These are phyloP conservation scores for Perithous albicinctus DNA, from an alignment of 2,888 invertebrate species.

Conservation along the genomic window DNA sequence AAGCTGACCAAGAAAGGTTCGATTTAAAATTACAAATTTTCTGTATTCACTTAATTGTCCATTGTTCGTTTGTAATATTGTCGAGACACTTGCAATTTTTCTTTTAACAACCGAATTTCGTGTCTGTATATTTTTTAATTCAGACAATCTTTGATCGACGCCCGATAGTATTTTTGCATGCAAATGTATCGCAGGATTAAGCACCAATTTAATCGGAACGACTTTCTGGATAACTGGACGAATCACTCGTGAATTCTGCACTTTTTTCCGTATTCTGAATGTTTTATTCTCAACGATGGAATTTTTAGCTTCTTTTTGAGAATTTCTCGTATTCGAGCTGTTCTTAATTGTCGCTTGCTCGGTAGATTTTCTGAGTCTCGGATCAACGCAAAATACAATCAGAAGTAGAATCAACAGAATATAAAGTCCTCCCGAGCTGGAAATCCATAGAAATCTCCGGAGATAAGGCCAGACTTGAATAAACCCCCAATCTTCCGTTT, in stretches of 20 bases:
- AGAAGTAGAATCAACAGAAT: constrained; percentile 48
- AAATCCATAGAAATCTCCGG: constrained; percentile 47
- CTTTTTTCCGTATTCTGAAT: neutral
- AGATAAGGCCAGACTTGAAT: constrained; percentile 40
- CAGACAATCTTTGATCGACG: constrained; percentile 29
- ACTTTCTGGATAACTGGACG: neutral
- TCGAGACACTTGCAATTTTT: neutral
- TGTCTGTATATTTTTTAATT: constrained; percentile 1
- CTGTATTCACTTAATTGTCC: neutral
- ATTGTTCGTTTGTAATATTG: constrained; percentile 2
- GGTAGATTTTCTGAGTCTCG: constrained; percentile 28
- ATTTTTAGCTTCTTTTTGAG: neutral
- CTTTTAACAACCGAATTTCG: neutral
- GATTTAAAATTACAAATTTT: constrained; percentile 31
- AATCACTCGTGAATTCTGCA: neutral
- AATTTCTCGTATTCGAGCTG: neutral
- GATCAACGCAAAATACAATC: constrained; percentile 61
- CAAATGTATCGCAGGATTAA: constrained; percentile 32
- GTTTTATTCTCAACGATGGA: constrained; percentile 30
- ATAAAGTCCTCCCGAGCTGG: constrained; percentile 53
- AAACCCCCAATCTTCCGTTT: constrained; percentile 40
- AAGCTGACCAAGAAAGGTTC: constrained; percentile 17
- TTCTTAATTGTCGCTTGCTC: neutral
- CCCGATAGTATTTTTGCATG: constrained; percentile 44
- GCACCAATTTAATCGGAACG: constrained; percentile 37